Percentiles rank a stretch among this genome's conserved stretches.
phyloP scores from a whole-genome alignment of 2,797 vertebrate species.

The Centroberyx gerrardi region DNA sequence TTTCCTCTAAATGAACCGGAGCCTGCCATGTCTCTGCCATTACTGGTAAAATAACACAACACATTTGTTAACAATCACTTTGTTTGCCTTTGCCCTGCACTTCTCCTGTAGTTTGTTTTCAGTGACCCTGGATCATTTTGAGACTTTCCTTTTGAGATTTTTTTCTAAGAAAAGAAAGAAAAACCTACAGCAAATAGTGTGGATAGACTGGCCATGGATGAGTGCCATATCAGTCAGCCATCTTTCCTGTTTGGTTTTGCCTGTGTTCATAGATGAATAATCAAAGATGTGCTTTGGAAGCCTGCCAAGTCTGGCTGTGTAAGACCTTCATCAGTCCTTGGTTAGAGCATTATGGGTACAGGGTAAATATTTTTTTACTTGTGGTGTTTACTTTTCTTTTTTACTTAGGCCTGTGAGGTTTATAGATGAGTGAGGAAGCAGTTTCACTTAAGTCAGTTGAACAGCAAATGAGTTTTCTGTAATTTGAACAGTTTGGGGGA shows the following conservation, averaged over 20 bases:
- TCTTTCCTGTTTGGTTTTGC: slow-evolving; percentile 12
- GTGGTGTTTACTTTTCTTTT: neutral
- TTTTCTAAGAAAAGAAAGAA: too few species aligned
- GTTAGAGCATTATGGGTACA: neutral
- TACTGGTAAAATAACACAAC: too few species aligned
- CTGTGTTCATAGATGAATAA: slow-evolving; percentile 5
- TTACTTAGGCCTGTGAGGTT: neutral
- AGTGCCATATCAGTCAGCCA: neutral
- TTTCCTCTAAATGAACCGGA: too few species aligned
- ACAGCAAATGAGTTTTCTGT: slow-evolving; percentile 27
- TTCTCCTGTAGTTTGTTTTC: too few species aligned
- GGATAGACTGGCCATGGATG: neutral
- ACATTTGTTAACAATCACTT: too few species aligned
- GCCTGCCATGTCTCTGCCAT: too few species aligned
- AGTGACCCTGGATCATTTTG: neutral
- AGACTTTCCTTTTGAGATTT: too few species aligned
- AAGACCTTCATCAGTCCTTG: neutral
- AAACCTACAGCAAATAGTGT: neutral
- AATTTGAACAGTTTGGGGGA: slow-evolving; percentile 23
- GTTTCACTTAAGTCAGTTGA: neutral
- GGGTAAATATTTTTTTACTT: neutral
- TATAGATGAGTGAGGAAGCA: neutral
- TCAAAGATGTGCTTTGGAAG: neutral
- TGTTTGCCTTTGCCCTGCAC: too few species aligned
- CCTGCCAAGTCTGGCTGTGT: neutral